Conservation (phyloP, 2,113 vertebrate species). For the Misgurnus anguillicaudatus region DNA sequence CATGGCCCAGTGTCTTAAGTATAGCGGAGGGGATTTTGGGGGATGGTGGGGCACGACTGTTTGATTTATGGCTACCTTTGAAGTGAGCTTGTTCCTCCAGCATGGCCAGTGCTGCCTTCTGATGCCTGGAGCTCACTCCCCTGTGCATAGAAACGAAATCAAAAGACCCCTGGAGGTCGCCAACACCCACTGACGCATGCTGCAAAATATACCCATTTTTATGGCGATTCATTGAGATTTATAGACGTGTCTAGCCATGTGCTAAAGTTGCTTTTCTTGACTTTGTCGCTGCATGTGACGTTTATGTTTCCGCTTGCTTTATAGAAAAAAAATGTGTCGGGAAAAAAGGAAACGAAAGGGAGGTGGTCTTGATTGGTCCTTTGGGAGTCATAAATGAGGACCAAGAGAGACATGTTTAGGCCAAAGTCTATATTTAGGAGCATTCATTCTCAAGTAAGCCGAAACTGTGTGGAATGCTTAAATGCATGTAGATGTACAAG, state of each 20-base stretch:
- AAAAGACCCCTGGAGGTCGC: constrained; percentile 11
- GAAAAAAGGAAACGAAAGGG: constrained; percentile 32
- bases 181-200: constrained; percentile 26
- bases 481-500: neutral
- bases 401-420: constrained; percentile 56
- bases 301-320: constrained; percentile 53
- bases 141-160: constrained; percentile 12
- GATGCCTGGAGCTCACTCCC: constrained; percentile 53
- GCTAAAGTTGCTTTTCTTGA: constrained; percentile 34
- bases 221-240: constrained; percentile 51
- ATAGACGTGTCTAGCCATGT: constrained; percentile 54
- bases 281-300: constrained; percentile 36
- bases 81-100: constrained; percentile 70
- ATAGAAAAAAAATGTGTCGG: constrained; percentile 43
- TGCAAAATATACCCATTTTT: constrained; percentile 55
- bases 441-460: constrained; percentile 6
- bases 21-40: constrained; percentile 43
- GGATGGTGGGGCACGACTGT: constrained; percentile 57
- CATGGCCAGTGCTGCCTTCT: constrained; percentile 57
- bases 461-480: neutral
- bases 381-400: constrained; percentile 57
- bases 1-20: constrained; percentile 46
- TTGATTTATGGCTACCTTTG: constrained; percentile 76
- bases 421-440: constrained; percentile 40
- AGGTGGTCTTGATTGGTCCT: constrained; percentile 48